These are phyloP conservation scores for Falco naumanni DNA, from an alignment of 2,797 vertebrate genomes.

Conservation along the genomic window DNA sequence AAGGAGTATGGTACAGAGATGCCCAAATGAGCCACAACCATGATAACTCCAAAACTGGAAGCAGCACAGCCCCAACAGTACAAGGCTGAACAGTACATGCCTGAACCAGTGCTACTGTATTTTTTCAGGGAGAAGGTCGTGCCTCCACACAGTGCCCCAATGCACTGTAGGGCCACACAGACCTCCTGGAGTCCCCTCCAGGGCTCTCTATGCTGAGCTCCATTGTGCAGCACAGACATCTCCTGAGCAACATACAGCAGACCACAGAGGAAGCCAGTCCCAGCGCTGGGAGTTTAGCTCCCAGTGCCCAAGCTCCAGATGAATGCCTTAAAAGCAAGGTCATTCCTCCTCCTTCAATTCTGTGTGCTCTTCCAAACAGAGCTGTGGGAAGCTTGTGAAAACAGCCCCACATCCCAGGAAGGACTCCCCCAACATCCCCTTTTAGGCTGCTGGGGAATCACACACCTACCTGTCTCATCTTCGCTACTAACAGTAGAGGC, in stretches of 20 bases:
- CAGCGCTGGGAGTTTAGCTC: background rate
- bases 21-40: background rate
- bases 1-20: background rate
- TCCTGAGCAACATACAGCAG: background rate
- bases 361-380: background rate
- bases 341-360: background rate
- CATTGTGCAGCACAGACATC: background rate
- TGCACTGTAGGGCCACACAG: accelerated
- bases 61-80: background rate
- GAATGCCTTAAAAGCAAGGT: slow-evolving; percentile 12
- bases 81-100: background rate
- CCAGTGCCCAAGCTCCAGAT: background rate
- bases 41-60: background rate
- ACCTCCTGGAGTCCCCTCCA: background rate
- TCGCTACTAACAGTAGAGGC: background rate
- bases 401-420: background rate
- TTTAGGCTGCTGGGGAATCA: background rate
- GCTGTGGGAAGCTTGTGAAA: background rate
- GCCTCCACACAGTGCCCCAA: background rate
- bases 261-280: slow-evolving; percentile 1
- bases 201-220: background rate
- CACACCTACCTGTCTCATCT: background rate
- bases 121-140: accelerated
- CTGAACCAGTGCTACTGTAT: background rate
- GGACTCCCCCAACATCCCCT: background rate